These are phyloP conservation scores for Aricia agestis DNA, from an alignment of 1,140 invertebrate species.

Conservation along the genomic window DNA sequence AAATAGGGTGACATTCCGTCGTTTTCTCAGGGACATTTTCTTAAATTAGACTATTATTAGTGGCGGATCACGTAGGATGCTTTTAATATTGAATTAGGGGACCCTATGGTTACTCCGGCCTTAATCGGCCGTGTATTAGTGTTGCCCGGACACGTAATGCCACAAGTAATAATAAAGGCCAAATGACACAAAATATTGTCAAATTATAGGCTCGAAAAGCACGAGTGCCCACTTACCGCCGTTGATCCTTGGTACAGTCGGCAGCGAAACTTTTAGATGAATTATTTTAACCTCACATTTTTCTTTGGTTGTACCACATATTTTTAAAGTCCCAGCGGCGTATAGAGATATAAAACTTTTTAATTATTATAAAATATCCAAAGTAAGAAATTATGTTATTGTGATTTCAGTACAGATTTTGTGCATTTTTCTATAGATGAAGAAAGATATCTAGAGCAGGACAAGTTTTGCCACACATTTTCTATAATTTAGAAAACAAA, in stretches of 20 bases:
- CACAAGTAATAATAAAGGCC: constrained; percentile 73
- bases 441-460: no score
- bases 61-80: constrained; percentile 72
- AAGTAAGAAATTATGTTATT: no score
- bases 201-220: constrained; percentile 74
- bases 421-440: no score
- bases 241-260: constrained; percentile 60
- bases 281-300: neutral
- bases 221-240: constrained; percentile 71
- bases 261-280: constrained; percentile 28
- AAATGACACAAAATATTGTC: constrained; percentile 77
- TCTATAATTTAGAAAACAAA: no score
- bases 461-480: no score
- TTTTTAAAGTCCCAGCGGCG: no score
- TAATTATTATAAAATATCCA: no score
- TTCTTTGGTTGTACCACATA: no score
- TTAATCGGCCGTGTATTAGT: constrained; percentile 71
- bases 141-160: constrained; percentile 67
- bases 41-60: constrained; percentile 74
- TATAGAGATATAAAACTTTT: no score
- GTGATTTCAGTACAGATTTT: no score
- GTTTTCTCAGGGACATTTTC: constrained; percentile 75
- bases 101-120: constrained; percentile 69
- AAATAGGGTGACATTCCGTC: constrained; percentile 68
- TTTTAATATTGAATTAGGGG: constrained; percentile 76